Conservation (phyloP, 2,797 vertebrate species). For the Dicrostonyx torquatus region DNA sequence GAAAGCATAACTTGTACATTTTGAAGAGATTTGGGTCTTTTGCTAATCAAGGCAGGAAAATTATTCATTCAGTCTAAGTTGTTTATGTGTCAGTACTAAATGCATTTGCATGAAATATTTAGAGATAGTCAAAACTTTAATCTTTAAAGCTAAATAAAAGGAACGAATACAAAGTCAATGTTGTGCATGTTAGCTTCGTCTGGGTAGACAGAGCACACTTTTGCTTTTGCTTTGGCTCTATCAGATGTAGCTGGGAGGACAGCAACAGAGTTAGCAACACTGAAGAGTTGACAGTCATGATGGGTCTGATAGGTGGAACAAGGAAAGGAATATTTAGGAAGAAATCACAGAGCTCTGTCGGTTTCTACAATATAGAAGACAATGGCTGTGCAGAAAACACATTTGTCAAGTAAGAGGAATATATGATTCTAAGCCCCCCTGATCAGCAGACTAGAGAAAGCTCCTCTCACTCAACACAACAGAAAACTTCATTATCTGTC, state of each 20-base stretch:
- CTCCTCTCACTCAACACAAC: neutral
- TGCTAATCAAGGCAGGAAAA: slow-evolving; percentile 23
- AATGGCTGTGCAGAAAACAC: neutral
- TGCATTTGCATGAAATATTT: slow-evolving; percentile 26
- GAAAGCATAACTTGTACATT: neutral
- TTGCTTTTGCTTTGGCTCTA: neutral
- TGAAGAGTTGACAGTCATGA: neutral
- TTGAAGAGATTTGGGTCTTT: slow-evolving; percentile 21
- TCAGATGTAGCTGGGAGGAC: neutral
- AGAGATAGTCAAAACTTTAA: slow-evolving; percentile 32
- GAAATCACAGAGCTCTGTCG: neutral
- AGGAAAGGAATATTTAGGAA: neutral
- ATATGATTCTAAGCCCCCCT: neutral
- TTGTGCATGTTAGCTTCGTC: neutral
- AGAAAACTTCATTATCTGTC: neutral
- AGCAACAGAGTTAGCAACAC: neutral
- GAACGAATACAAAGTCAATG: neutral
- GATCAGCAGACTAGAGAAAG: neutral
- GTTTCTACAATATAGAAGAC: neutral
- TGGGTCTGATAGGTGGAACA: neutral
- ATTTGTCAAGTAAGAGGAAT: neutral
- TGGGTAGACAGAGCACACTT: neutral
- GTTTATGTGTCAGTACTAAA: neutral
- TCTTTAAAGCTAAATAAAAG: slow-evolving; percentile 43
- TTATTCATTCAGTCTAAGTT: slow-evolving; percentile 5